Conservation (phyloP, 2,113 vertebrate species). For the Romanogobio albipinnatus region DNA sequence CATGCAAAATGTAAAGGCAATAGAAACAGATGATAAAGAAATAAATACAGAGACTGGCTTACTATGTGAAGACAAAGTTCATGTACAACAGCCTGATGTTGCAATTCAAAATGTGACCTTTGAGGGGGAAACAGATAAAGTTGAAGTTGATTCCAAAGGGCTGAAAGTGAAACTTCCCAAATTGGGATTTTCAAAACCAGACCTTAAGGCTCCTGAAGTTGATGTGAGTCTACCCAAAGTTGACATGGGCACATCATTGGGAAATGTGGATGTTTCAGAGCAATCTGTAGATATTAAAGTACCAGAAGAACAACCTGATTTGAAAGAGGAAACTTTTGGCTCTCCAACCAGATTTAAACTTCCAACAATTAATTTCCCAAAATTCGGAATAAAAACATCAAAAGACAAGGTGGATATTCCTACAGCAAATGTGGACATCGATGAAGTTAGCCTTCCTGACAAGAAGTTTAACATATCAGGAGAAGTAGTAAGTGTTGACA, state of each 20-base stretch:
- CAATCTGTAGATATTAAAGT: constrained; percentile 45
- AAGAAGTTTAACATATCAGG: not conserved
- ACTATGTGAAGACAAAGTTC: constrained; percentile 33
- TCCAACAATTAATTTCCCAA: constrained; percentile 51
- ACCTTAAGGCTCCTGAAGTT: constrained; percentile 19
- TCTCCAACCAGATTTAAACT: constrained; percentile 57
- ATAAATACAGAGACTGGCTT: constrained; percentile 38
- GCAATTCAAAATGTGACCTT: constrained; percentile 1
- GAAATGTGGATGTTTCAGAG: constrained; percentile 15
- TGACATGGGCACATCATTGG: constrained; percentile 5
- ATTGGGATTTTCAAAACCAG: constrained; percentile 26
- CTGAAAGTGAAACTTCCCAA: constrained; percentile 24
- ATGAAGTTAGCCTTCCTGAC: constrained; percentile 23
- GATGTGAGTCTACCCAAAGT: constrained; percentile 3
- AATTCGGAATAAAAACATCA: constrained; percentile 51
- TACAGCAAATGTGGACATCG: constrained; percentile 22
- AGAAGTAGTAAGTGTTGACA: not conserved
- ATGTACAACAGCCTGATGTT: constrained; percentile 19
- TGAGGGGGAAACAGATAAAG: constrained; percentile 33
- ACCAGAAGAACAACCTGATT: constrained; percentile 38
- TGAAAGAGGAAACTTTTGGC: constrained; percentile 22
- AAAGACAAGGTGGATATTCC: not conserved
- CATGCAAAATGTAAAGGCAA: constrained; percentile 4
- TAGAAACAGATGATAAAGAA: constrained; percentile 43
- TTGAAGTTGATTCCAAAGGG: constrained; percentile 41